Evolutionary conservation across 2,888 invertebrate species (phyloP), one percentile per base, ranked within the genome.

Genomic region (Tiliacea aurago): DNA sequence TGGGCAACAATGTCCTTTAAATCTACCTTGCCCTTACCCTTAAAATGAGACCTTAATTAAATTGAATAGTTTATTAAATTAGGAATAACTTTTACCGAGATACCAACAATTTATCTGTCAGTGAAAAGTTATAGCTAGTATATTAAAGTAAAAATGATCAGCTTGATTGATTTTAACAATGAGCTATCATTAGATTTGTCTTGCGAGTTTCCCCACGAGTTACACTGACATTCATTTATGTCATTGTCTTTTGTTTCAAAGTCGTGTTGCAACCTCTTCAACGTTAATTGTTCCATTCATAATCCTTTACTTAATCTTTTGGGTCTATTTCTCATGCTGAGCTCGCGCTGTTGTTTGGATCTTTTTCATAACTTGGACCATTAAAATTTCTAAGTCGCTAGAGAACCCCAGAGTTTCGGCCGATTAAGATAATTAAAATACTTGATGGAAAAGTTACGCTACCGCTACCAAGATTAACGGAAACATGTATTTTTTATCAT

Each of bases 391-490:
- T 88, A 89, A 92, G 91, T 90, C 88, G 86, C 83, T 72, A 73
- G 76, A 81, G 80, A 84, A 86, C 85, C 85, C 85, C 78, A 82
- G 89, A 91, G 90, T 92, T 92, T 91, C 83, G 83, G 83, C 80
- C 85, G 92, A 92, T 93, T 92, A 92, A 91, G 91, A 92, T 93
- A 93, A 93, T 93, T 93, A 93, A 93, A 93, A 92, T 92, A 91
- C 92, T 93, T 91, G 88, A 91, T 89, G 87, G 88, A 84, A 83
- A 91, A 92, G 91, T 91, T 90, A 86, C 76, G 85, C 73, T 80
- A 76, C 81, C 80, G 89, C 81, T 85, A 86, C 73, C 68, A 74
- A 86, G 90, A 90, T 91, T 90, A 90, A 88, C 86, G 86, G 78
- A 79, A 85, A 81, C 76, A 69, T 76, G 73, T 76, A 84, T 79